Evolutionary conservation across 2,113 vertebrate species (phyloP).

Genomic region (Neofelis nebulosa): DNA sequence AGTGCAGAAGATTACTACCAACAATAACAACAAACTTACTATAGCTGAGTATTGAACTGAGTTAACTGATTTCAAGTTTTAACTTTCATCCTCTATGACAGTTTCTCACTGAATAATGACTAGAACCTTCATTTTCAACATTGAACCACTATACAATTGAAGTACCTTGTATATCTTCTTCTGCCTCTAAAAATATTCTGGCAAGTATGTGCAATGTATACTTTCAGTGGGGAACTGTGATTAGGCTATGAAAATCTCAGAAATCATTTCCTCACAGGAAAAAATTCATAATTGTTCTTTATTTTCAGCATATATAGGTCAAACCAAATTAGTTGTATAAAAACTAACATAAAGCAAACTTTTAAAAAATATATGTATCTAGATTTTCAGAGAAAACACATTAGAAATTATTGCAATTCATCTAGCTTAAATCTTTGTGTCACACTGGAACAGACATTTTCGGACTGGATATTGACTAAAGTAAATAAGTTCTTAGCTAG

Average conservation of each 20-base stretch:
- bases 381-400: not conserved
- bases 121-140: not conserved
- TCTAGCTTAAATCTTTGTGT: not conserved
- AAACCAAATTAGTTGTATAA: not conserved
- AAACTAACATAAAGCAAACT: not conserved
- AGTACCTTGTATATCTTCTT: not conserved
- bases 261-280: not conserved
- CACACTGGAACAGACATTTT: not conserved
- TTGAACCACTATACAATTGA: not conserved
- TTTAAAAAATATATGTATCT: not conserved
- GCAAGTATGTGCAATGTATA: not conserved
- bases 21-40: not conserved
- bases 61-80: conserved; percentile 52
- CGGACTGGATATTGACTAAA: not conserved
- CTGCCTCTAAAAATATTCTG: not conserved
- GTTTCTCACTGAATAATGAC: not conserved
- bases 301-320: not conserved
- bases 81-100: conserved; percentile 60
- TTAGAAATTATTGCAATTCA: not conserved
- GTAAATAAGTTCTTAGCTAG: not conserved
- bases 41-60: conserved; percentile 3
- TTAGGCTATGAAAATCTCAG: not conserved
- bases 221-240: not conserved
- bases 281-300: not conserved
- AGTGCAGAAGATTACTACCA: not conserved